Conservation (phyloP, 2,888 invertebrate species). For the Laspeyria flexula region DNA sequence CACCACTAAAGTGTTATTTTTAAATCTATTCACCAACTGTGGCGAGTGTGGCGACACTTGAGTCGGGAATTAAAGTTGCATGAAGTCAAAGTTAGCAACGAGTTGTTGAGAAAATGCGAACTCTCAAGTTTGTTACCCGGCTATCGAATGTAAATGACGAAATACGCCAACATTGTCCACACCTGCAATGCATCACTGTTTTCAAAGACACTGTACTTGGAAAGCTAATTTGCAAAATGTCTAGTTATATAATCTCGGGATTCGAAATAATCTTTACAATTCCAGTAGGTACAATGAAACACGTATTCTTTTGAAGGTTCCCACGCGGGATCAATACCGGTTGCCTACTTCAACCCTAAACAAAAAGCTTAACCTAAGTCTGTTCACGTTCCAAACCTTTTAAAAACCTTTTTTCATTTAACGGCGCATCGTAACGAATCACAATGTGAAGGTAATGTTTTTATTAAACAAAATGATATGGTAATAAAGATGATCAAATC, state of each 20-base stretch:
- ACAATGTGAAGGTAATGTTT: slow-evolving; percentile 34
- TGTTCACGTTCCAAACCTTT: slow-evolving; percentile 7
- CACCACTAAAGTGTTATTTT: slow-evolving; percentile 41
- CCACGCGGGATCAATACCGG: neutral
- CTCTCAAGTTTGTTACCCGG: slow-evolving; percentile 18
- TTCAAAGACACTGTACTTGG: slow-evolving; percentile 10
- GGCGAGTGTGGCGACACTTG: slow-evolving; percentile 12
- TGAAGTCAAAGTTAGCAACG: slow-evolving; percentile 8
- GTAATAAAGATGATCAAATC: slow-evolving; percentile 53
- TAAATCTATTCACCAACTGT: slow-evolving; percentile 33
- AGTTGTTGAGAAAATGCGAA: slow-evolving; percentile 29
- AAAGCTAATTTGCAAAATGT: neutral
- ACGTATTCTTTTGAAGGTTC: slow-evolving; percentile 3
- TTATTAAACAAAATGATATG: slow-evolving; percentile 43
- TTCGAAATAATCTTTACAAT: too few species aligned
- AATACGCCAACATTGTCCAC: slow-evolving; percentile 61
- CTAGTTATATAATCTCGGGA: too few species aligned
- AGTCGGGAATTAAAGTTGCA: slow-evolving; percentile 14
- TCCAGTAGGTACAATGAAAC: neutral
- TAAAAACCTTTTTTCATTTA: slow-evolving; percentile 11
- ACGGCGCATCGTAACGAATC: slow-evolving; percentile 14
- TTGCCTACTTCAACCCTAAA: slow-evolving; percentile 14
- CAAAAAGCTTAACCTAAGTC: slow-evolving; percentile 21
- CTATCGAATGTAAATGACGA: slow-evolving; percentile 43
- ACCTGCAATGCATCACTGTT: slow-evolving; percentile 75